Base-by-base conservation (phyloP, 2,888 invertebrate genomes). In the Amphimallon solstitiale region DNA sequence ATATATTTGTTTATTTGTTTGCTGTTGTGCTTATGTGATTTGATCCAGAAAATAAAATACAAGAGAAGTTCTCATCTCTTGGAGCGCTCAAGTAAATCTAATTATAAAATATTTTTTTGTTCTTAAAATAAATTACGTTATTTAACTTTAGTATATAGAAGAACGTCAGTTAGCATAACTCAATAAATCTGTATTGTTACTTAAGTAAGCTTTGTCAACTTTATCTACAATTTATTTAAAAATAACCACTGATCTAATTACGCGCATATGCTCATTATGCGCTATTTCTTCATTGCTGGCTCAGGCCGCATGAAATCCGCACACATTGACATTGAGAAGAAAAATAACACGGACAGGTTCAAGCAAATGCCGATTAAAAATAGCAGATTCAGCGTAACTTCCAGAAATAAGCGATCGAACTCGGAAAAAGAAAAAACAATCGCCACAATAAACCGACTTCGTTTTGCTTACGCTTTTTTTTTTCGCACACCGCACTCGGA, bases 231-330 rank as follows among this genome's bases (percentile, higher is more conserved):
- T 29, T 29, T 29, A 29, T 38, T 59, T 29, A 29, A 43, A 59
- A 59, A 59, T 59, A 59, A 38, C 14, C 14, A 23, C 21, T 21
- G 19, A 21, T 54, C 29, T 40, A 38, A 40, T 19, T 40, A 40
- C 21, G n/a, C 10, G 23, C 43, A 23, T 17, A 35, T 35, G 29
- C 9, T 29, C 29, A 29, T 29, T 29, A 29, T 5, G 9, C 56
- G 34, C 43, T 59, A 59, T 59, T 43, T 43, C 29, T 59, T 40
- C 56, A 59, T 59, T 43, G 45, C 43, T 59, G 56, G 56, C 56
- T 23, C 29, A 29, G 9, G 29, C 6, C 2, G 29, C 29, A 43
- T 23, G 40, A 59, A 59, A 59, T 59, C 56, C 56, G 56, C 29
- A 43, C 43, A 45, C 43, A 45, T 45, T 59, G 56, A 59, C 56